A percentile compares a stretch with the other conserved stretches of the same genome.
Evolutionary conservation across 2,797 vertebrate species (phyloP).

Genomic region (Momotus momota): DNA sequence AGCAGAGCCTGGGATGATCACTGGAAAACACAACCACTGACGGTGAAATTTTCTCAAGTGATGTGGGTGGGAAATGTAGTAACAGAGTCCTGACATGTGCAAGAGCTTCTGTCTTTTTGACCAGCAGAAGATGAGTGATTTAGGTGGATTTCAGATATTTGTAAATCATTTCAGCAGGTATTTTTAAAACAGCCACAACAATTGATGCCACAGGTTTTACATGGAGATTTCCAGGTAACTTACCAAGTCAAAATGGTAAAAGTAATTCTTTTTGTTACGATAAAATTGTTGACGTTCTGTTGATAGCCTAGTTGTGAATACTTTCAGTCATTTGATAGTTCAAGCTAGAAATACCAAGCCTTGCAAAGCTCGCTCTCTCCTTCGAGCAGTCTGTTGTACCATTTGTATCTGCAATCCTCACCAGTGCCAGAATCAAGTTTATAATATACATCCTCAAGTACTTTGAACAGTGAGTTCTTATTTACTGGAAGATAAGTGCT

Average conservation of each 20-base stretch:
- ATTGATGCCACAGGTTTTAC: neutral
- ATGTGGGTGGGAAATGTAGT: neutral
- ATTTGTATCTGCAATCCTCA: neutral
- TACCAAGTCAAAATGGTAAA: neutral
- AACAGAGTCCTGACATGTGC: neutral
- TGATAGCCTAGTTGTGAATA: neutral
- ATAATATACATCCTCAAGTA: conserved; percentile 12
- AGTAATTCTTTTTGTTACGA: neutral
- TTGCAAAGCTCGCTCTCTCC: neutral
- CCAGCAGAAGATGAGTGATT: neutral
- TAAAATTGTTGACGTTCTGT: rapidly evolving
- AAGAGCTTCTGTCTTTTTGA: neutral
- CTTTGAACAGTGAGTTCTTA: conserved; percentile 25
- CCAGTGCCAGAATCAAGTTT: conserved; percentile 4
- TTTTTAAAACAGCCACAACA: neutral
- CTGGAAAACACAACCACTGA: neutral
- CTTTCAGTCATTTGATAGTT: neutral
- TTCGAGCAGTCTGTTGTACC: neutral
- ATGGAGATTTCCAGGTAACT: neutral
- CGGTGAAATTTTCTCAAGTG: neutral
- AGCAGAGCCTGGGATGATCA: neutral
- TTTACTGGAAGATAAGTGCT: conserved; percentile 52
- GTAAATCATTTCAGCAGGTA: neutral
- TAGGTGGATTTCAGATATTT: neutral
- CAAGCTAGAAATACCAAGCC: neutral